A percentile compares a stretch with the other conserved stretches of the same genome.
Evolutionary conservation across 2,797 vertebrate species (phyloP).

Genomic region (Nyctalus aviator): DNA sequence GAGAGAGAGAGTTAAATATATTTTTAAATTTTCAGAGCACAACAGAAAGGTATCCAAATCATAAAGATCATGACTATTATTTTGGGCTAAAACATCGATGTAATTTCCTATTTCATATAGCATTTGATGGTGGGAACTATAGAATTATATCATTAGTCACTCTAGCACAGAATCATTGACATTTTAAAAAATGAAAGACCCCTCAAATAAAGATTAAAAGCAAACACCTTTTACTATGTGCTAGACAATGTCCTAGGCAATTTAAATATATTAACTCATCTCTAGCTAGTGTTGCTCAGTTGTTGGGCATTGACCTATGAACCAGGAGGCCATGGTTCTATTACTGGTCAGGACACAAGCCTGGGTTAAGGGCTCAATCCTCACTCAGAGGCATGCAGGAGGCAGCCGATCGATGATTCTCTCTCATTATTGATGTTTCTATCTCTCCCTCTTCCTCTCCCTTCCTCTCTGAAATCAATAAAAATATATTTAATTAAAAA

Average conservation of each 20-base stretch:
- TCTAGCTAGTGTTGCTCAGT: too few species aligned
- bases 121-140: background rate
- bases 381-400: too few species aligned
- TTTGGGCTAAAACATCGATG: background rate
- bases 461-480: too few species aligned
- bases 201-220: background rate
- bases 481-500: background rate
- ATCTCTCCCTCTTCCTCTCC: too few species aligned
- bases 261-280: background rate
- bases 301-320: too few species aligned
- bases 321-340: too few species aligned
- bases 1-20: too few species aligned
- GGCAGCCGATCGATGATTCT: too few species aligned
- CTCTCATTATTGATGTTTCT: too few species aligned
- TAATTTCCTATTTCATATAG: background rate
- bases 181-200: background rate
- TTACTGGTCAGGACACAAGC: too few species aligned
- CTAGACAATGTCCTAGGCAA: background rate
- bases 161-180: background rate
- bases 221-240: background rate
- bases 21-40: background rate
- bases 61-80: background rate
- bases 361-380: too few species aligned
- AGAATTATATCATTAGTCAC: background rate
- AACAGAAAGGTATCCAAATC: background rate